Conservation (phyloP, 2,113 vertebrate species). For the Gambusia holbrooki region DNA sequence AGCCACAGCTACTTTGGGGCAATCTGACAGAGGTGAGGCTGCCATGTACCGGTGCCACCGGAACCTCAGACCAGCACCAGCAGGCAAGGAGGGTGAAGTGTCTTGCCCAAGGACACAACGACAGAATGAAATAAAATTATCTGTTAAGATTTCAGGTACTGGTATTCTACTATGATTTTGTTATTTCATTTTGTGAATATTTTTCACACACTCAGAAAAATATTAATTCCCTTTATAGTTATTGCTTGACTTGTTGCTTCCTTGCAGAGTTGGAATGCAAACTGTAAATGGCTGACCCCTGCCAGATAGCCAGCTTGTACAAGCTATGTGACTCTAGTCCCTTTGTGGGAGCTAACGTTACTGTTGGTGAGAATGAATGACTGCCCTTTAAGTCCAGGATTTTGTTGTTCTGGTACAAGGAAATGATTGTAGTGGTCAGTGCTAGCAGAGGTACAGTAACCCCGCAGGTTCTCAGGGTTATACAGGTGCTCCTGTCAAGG, state of each 20-base stretch:
- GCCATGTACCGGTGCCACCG: no score
- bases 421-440: constrained; percentile 91
- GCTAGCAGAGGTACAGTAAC: constrained; percentile 88
- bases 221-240: background rate
- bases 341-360: constrained; percentile 69
- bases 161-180: background rate
- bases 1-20: no score
- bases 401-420: constrained; percentile 89
- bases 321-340: constrained; percentile 1
- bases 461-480: constrained; percentile 89
- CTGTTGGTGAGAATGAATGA: constrained; percentile 98
- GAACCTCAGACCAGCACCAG: no score
- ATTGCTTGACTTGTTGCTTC: background rate
- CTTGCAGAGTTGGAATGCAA: background rate
- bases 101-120: no score
- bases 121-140: background rate
- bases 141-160: background rate
- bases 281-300: background rate
- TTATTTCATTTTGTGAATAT: no score
- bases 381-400: constrained; percentile 92
- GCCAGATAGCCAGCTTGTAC: constrained; percentile 5
- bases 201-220: background rate
- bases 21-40: no score
- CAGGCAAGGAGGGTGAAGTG: no score
- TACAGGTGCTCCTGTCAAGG: constrained; percentile 95